phyloP scores from a whole-genome alignment of 2,888 invertebrate species.

The Escarpia spicata region DNA sequence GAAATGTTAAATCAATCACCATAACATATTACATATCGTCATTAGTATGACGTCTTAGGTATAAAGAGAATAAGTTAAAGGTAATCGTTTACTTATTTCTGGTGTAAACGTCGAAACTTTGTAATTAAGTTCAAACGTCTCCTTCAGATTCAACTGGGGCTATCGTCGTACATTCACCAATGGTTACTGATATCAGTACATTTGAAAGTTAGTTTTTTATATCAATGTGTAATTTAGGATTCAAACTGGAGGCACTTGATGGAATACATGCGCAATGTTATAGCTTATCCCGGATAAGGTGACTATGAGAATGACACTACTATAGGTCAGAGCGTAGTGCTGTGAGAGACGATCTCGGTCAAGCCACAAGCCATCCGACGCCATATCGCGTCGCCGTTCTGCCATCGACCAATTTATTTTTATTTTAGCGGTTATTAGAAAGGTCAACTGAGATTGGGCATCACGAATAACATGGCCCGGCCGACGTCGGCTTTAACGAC shows the following conservation, averaged over 20 bases:
- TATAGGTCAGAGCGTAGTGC: background rate
- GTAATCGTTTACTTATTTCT: too few species aligned
- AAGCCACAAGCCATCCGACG: background rate
- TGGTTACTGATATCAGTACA: too few species aligned
- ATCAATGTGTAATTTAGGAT: background rate
- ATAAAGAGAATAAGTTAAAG: too few species aligned
- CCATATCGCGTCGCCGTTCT: background rate
- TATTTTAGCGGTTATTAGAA: background rate
- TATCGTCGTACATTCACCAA: too few species aligned
- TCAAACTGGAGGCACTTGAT: too few species aligned
- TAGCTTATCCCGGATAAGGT: background rate
- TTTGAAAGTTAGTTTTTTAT: too few species aligned
- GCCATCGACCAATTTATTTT: constrained; percentile 13
- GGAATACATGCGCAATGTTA: too few species aligned
- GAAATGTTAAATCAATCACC: background rate
- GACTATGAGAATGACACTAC: background rate
- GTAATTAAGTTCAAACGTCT: too few species aligned
- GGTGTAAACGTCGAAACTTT: too few species aligned
- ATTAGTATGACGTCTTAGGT: background rate
- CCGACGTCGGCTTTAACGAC: background rate
- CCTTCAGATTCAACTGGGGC: too few species aligned
- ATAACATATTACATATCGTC: background rate
- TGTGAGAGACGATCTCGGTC: background rate
- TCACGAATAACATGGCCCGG: background rate
- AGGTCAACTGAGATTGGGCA: background rate